Base-by-base conservation (phyloP, 2,797 vertebrate genomes). In the Sebastes oblongus region DNA sequence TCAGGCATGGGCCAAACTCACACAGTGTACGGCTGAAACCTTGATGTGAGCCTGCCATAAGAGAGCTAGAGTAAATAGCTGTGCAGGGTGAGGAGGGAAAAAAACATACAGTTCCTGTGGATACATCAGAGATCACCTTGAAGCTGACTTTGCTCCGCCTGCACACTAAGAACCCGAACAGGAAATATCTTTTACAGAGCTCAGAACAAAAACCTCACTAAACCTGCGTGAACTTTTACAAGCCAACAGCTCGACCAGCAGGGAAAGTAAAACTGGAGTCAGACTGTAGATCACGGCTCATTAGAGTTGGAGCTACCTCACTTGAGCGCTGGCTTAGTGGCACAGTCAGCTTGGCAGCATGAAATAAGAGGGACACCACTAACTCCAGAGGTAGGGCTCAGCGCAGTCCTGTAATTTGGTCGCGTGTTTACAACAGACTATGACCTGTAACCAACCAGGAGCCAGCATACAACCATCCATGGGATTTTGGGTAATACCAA, bases 361-460 rank as follows among this genome's bases (percentile, higher is more conserved):
- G 77, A 94, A 90, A 90, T 88, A 52, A 92, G 86, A 93, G 88
- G 81, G 85, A 82, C 86, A 88, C 89, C 91, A 78, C 90, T 90
- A 89, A 90, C 80, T 88, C 75, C 79, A 91, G 77, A 76, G 84
- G 87, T 29, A 83, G 80, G 78, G 86, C 77, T 85, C 81, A 82
- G 84, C 75, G 85, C 86, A 87, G 82, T 91, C 91, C 88, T 94
- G 81, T 95, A 93, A 94, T 96, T 95, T 93, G 75, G 91, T 84
- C 78, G 64, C 80, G 82, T 91, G 90, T 95, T 93, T 94, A 94
- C 87, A 86, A 85, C 86, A 88, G 79, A 73, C 79, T 82, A 68
- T 91, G 89, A 94, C 91, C 86, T 75, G 80, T 77, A 85, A 91
- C 91, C 94, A 94, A 86, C 64, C 86, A 81, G 84, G 77, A 93